Evolutionary conservation across 2,888 invertebrate genomes (phyloP).

Genomic region (Ormyrus nitidulus): DNA sequence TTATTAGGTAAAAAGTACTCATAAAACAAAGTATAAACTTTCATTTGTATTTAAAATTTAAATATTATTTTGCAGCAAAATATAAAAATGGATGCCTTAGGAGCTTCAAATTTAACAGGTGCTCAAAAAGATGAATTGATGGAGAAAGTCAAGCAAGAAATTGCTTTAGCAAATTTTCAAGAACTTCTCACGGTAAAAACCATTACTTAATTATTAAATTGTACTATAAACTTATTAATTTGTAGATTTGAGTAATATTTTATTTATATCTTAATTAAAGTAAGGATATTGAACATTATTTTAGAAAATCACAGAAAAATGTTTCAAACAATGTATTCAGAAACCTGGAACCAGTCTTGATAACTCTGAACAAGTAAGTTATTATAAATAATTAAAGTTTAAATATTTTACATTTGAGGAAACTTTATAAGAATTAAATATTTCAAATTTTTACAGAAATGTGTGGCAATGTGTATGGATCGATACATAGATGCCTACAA

Average conservation of each 20-base stretch:
- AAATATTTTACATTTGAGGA: background rate
- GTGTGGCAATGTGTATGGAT: slow-evolving; percentile 98
- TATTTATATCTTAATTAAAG: slow-evolving; percentile 19
- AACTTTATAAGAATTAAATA: slow-evolving; percentile 22
- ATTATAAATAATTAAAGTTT: slow-evolving; percentile 52
- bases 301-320: slow-evolving; percentile 97
- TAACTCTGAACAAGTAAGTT: slow-evolving; percentile 86
- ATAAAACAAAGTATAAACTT: too few species aligned
- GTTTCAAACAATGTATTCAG: slow-evolving; percentile 94
- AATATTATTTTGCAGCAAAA: background rate
- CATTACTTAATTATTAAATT: slow-evolving; percentile 44
- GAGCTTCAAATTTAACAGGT: slow-evolving; percentile 76
- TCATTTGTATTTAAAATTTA: too few species aligned
- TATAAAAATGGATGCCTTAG: slow-evolving; percentile 78
- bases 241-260: background rate
- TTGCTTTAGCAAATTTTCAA: slow-evolving; percentile 94
- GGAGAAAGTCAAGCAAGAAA: slow-evolving; percentile 96
- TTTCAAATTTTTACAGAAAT: slow-evolving; percentile 83
- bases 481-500: slow-evolving; percentile 98
- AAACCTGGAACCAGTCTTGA: slow-evolving; percentile 94
- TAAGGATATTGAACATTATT: slow-evolving; percentile 64
- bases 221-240: background rate
- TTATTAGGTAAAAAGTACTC: too few species aligned
- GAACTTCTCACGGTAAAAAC: slow-evolving; percentile 87
- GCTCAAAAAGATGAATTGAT: slow-evolving; percentile 91